Base-by-base conservation (phyloP, 2,797 vertebrate genomes). In the Nannoperca obscura region DNA sequence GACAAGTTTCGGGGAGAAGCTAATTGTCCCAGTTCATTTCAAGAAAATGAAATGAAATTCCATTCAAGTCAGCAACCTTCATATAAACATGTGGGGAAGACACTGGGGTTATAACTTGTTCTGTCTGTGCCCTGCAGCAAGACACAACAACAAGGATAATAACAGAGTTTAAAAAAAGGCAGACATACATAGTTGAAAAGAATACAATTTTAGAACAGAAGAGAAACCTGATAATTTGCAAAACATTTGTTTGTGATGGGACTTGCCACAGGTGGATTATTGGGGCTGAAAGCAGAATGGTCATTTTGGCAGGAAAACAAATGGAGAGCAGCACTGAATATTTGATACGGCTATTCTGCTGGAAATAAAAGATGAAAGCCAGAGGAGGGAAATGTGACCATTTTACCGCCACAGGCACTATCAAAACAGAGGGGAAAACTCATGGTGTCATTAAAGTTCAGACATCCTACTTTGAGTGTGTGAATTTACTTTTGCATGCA, bases 241-340 rank as follows among this genome's bases (percentile, higher is more conserved):
- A 74, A 85, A 66, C 30, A 54, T 72, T 78, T 89, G 71, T 83
- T 87, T 88, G 60, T 80, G 54, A 27, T 38, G 17, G 38, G 42
- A 62, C 52, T 38, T 74, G 81, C 82, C 84, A 85, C 85, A 83
- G 44, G 84, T 89, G 81, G 76, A 32, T 85, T 80, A 78, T 70
- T 65, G 36, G 59, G 69, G 49, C 36, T 71, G 71, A 86, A 64
- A 76, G 78, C 54, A 66, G 57, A 65, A 65, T 7, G 53, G 76
- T 67, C 58, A 83, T 72, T 86, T 74, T 30, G 73, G 38, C 70
- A 44, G 57, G 47, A 81, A 85, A 88, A 78, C 50, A 83, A 81
- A 83, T 11, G 22, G 36, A 74, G 57, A 85, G 47, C 20, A 55
- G 57, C 20, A 20, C 32, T 62, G 67, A 87, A 82, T 85, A 68